Percentiles rank a stretch among this genome's conserved stretches.
phyloP scores from a whole-genome alignment of 1,140 invertebrate species.

The Vanessa tameamea region DNA sequence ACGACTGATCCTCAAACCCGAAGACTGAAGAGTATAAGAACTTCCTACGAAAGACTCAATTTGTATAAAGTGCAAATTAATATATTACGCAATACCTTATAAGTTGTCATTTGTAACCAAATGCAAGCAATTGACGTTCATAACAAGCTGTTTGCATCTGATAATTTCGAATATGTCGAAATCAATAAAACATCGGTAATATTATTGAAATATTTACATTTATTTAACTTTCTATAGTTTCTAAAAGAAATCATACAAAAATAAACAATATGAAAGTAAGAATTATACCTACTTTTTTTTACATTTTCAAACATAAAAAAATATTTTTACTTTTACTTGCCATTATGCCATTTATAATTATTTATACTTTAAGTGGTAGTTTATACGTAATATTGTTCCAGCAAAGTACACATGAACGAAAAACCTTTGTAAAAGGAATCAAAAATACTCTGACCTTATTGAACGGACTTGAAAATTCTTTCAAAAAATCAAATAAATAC shows the following conservation, averaged over 20 bases:
- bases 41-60: too few species aligned
- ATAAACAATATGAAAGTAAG: too few species aligned
- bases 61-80: too few species aligned
- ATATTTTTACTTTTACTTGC: too few species aligned
- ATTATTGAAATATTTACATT: neutral
- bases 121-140: conserved; percentile 40
- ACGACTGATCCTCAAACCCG: too few species aligned
- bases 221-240: neutral
- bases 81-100: too few species aligned
- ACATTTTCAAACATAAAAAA: too few species aligned
- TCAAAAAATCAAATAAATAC: conserved; percentile 59
- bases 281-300: too few species aligned
- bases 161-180: conserved; percentile 47
- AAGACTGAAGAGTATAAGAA: too few species aligned
- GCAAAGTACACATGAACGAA: conserved; percentile 27
- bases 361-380: too few species aligned
- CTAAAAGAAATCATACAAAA: neutral
- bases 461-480: conserved; percentile 50
- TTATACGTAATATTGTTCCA: neutral
- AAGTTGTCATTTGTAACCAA: neutral
- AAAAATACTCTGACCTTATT: conserved; percentile 55
- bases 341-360: too few species aligned
- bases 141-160: conserved; percentile 41
- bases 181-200: conserved; percentile 40
- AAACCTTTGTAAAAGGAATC: conserved; percentile 49